phyloP scores from a whole-genome alignment of 2,888 invertebrate genomes.

The Steromphala cineraria region DNA sequence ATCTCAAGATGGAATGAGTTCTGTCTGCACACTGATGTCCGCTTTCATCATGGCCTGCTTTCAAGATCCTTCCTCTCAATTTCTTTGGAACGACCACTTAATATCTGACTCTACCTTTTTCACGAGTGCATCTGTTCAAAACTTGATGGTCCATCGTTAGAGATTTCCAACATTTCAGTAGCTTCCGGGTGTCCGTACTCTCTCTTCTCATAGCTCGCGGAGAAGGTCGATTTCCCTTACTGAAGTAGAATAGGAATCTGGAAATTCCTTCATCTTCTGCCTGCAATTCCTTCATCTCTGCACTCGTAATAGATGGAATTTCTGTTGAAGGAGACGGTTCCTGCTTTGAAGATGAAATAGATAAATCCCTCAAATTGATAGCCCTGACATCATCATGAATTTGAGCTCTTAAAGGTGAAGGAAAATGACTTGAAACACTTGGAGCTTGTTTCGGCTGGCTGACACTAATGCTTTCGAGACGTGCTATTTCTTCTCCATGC shows the following conservation, averaged over 20 bases:
- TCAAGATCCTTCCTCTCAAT: not conserved
- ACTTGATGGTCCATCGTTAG: not conserved
- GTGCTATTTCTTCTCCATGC: no score
- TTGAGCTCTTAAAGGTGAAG: no score
- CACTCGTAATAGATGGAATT: not conserved
- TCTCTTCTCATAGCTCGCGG: not conserved
- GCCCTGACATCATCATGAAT: no score
- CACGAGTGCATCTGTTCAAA: not conserved
- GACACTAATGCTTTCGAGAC: no score
- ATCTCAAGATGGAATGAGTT: conserved; percentile 29
- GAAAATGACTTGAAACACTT: no score
- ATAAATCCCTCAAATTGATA: no score
- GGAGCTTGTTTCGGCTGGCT: no score
- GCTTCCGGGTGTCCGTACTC: not conserved
- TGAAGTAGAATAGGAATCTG: not conserved
- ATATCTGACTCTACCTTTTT: no score
- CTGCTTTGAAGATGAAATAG: not conserved
- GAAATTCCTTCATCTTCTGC: not conserved
- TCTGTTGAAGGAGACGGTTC: not conserved
- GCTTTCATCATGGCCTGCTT: conserved; percentile 27
- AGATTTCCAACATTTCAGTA: not conserved
- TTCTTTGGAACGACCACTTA: not conserved
- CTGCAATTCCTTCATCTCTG: not conserved
- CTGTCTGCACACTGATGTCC: conserved; percentile 41
- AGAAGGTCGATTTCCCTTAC: not conserved